These are phyloP conservation scores for Pluvianellus socialis DNA, from an alignment of 2,113 vertebrate species.

Conservation along the genomic window DNA sequence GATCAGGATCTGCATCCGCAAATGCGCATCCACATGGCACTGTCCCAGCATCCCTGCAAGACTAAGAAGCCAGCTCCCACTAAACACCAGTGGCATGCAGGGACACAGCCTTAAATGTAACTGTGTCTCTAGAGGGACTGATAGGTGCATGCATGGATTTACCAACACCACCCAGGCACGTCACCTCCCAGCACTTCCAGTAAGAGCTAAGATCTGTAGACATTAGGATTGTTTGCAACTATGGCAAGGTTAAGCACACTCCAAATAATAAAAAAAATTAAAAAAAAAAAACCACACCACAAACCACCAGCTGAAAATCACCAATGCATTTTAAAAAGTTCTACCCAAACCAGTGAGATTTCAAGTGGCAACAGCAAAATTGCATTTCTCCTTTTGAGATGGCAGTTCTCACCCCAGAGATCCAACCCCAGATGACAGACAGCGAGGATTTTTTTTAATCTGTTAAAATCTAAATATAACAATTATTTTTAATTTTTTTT, in stretches of 20 bases:
- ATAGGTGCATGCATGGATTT: neutral
- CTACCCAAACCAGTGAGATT: neutral
- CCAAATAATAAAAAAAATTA: neutral
- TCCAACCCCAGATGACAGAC: neutral
- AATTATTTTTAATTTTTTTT: neutral
- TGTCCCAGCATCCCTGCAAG: neutral
- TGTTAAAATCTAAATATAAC: neutral
- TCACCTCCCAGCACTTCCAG: neutral
- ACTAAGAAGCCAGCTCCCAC: neutral
- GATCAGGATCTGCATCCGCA: neutral
- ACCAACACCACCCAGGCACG: neutral
- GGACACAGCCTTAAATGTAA: neutral
- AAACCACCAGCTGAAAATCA: neutral
- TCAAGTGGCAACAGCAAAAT: neutral
- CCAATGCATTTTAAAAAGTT: neutral
- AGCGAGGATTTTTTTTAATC: neutral
- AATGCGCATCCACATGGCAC: rapidly evolving
- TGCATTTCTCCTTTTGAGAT: neutral
- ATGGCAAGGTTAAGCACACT: neutral
- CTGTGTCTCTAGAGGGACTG: neutral
- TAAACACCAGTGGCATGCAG: neutral
- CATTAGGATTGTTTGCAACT: neutral
- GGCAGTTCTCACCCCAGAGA: neutral
- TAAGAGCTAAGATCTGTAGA: neutral
- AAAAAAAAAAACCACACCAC: too few species aligned